Conservation (phyloP, 2,797 vertebrate species). For the Syndactyla subalaris region DNA sequence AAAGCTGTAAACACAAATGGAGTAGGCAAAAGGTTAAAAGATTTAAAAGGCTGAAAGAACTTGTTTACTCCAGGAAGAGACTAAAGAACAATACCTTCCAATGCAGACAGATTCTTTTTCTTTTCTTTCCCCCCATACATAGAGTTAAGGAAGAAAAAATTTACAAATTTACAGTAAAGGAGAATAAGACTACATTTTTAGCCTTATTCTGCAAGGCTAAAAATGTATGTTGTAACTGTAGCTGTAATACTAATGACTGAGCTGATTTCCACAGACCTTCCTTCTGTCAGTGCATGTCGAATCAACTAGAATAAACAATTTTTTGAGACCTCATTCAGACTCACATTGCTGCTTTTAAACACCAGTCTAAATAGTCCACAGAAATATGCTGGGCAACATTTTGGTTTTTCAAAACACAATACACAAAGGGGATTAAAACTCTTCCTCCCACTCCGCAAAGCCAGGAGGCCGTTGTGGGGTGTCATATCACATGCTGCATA, state of each 20-base stretch:
- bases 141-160: background rate
- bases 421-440: background rate
- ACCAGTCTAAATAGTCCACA: background rate
- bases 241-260: background rate
- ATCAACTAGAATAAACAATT: background rate
- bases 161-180: background rate
- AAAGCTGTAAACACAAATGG: background rate
- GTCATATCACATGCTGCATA: background rate
- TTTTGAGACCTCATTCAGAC: background rate
- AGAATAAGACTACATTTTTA: background rate
- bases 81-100: background rate
- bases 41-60: background rate
- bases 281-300: rapidly evolving
- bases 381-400: background rate
- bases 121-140: background rate
- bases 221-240: background rate
- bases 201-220: background rate
- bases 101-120: background rate
- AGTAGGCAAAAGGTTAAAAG: background rate
- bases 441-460: background rate
- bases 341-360: background rate
- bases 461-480: rapidly evolving
- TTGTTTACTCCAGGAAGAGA: background rate
- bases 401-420: background rate
- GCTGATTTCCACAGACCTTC: background rate